Evolutionary conservation across 2,888 invertebrate species (phyloP).

Genomic region (Lucinisca nassula): DNA sequence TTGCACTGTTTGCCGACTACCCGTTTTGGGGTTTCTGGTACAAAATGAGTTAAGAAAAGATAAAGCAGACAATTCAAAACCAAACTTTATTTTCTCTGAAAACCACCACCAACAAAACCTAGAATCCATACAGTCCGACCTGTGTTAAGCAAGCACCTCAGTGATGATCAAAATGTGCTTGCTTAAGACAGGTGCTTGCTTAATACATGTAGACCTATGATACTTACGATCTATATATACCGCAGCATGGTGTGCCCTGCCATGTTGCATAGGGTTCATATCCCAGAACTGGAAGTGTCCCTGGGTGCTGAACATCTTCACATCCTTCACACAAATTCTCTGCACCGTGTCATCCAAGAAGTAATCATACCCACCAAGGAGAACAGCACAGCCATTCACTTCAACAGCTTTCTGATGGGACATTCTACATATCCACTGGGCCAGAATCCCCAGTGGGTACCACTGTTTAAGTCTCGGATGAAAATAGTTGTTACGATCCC

Average conservation of each 20-base stretch:
- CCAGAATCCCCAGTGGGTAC: conserved; percentile 65
- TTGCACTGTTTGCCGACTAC: too few relatives aligned
- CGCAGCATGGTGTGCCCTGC: conserved; percentile 68
- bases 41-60: too few relatives aligned
- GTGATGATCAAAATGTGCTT: too few relatives aligned
- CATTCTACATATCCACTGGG: conserved; percentile 19
- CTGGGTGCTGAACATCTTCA: conserved; percentile 65
- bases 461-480: conserved; percentile 68
- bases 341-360: conserved; percentile 57
- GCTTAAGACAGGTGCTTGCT: too few relatives aligned
- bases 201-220: too few relatives aligned
- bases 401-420: conserved; percentile 70
- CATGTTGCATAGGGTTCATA: conserved; percentile 64
- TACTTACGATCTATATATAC: conserved; percentile 65
- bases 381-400: conserved; percentile 67
- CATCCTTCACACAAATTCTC: conserved; percentile 60
- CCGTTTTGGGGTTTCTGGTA: too few relatives aligned
- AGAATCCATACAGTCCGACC: too few relatives aligned
- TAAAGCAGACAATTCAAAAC: too few relatives aligned
- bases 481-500: conserved; percentile 69
- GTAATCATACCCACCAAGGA: conserved; percentile 71
- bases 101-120: too few relatives aligned
- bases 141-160: too few relatives aligned
- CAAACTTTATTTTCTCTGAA: too few relatives aligned
- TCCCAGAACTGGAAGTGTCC: conserved; percentile 65